These are phyloP conservation scores for Pachycephala philippinensis DNA, from an alignment of 2,113 vertebrate genomes.

Conservation along the genomic window DNA sequence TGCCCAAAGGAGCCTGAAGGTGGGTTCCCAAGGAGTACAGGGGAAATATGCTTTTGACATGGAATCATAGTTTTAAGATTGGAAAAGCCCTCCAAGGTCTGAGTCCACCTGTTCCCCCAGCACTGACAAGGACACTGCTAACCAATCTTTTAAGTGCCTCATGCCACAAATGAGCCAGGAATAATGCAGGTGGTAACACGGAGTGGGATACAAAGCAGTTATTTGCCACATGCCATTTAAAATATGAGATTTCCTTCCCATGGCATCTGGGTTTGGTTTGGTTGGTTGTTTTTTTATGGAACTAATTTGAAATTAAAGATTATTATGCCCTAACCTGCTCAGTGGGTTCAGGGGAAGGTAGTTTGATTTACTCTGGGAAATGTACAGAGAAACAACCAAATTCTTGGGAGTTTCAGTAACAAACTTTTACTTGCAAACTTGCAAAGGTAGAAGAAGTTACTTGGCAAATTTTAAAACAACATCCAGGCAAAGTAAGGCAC, in stretches of 20 bases:
- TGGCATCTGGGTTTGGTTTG: not conserved
- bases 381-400: not conserved
- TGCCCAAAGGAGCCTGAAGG: not conserved
- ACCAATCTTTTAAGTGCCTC: not conserved
- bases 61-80: not conserved
- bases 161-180: not conserved
- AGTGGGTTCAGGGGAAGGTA: not conserved
- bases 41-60: rapidly evolving
- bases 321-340: not conserved
- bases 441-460: not conserved
- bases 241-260: not conserved
- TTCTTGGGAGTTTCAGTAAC: not conserved
- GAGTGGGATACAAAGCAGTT: not conserved
- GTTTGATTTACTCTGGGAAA: not conserved
- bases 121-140: not conserved
- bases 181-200: not conserved
- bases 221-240: not conserved
- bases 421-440: not conserved
- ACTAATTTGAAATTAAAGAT: not conserved
- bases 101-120: not conserved
- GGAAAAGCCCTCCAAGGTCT: not conserved
- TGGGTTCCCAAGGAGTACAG: rapidly evolving
- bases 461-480: not conserved
- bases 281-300: not conserved
- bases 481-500: not conserved